Evolutionary conservation across 92 coral and sea anemone species (phyloP).

Genomic region (Plumapathes pennacea): DNA sequence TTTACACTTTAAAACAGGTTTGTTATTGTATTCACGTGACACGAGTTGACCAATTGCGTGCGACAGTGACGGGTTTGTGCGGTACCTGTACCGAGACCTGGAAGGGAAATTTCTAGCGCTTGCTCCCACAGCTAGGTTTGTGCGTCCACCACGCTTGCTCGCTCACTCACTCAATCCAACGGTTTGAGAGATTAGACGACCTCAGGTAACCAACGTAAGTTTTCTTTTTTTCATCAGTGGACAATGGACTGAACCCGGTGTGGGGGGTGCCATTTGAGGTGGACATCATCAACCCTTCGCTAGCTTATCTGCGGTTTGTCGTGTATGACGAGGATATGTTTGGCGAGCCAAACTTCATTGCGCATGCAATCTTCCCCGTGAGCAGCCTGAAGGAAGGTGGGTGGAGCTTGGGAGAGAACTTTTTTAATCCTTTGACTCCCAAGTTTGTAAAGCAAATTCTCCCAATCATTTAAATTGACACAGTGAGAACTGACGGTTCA

Average conservation of each 20-base stretch:
- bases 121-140: too few species aligned
- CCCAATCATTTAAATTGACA: neutral
- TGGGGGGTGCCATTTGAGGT: conserved; percentile 87
- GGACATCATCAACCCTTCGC: conserved; percentile 84
- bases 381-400: conserved; percentile 86
- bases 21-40: neutral
- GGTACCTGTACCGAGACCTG: too few species aligned
- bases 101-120: too few species aligned
- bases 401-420: neutral
- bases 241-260: conserved; percentile 90
- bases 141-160: too few species aligned
- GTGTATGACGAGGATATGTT: conserved; percentile 98
- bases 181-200: too few species aligned
- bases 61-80: too few species aligned
- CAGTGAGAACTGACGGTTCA: neutral
- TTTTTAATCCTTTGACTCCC: neutral
- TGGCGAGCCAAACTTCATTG: conserved; percentile 98
- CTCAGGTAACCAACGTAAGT: too few species aligned
- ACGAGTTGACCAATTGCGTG: neutral
- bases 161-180: too few species aligned
- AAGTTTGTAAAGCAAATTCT: too few species aligned
- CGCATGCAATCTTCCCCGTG: conserved; percentile 95
- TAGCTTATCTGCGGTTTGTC: conserved; percentile 90
- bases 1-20: neutral
- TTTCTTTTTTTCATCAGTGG: conserved; percentile 57